Evolutionary conservation across 1,140 invertebrate genomes (phyloP), one percentile per base, ranked within the genome.

Genomic region (Neoseiulus cucumeris): DNA sequence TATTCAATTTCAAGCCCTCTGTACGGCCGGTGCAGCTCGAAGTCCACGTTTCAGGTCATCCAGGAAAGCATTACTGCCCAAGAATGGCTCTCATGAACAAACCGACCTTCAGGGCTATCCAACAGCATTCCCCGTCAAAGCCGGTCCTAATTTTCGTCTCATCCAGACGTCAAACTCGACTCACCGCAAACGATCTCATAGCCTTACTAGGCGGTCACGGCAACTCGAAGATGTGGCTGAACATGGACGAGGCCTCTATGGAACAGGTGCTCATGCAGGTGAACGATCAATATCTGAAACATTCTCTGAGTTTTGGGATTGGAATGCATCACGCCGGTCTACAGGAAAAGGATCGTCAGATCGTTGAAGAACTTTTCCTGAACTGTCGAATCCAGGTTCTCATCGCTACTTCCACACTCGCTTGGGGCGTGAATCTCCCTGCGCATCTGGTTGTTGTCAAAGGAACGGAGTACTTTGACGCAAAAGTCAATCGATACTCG

Each of bases 71-170:
- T 75, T 99, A 98, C 77, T 99, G 96, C 75, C 95, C 96, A 0
- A 82, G 96, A 66, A 99, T 99, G 96, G 89, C 93, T 42, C 90
- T 92, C 0, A 99, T 99, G 96, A 99, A 99, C 77, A 89, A 93
- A 73, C 94, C 96, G n/a, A 87, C 89, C 2, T 99, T 90, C 77
- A 87, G 93, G 78, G 81, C 80, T 78, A 72, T 65, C 44, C 66
- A 59, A 30, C 30, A 70, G 65, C 89, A 98, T 76, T 94, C 93
- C 0, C 90, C 91, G 0, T 75, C 78, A 7, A 84, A 96, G 72
- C 95, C 96, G 0, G 82, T 87, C 0, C 79, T 99, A 25, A 83
- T 99, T 6, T 99, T 99, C 77, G 96, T 98, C 0, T 95, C 95
- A 0, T 97, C 92, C n/a, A 79, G 95, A 47, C 79, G 96, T 69